Conservation (phyloP, 2,888 invertebrate species). For the Myathropa florea region DNA sequence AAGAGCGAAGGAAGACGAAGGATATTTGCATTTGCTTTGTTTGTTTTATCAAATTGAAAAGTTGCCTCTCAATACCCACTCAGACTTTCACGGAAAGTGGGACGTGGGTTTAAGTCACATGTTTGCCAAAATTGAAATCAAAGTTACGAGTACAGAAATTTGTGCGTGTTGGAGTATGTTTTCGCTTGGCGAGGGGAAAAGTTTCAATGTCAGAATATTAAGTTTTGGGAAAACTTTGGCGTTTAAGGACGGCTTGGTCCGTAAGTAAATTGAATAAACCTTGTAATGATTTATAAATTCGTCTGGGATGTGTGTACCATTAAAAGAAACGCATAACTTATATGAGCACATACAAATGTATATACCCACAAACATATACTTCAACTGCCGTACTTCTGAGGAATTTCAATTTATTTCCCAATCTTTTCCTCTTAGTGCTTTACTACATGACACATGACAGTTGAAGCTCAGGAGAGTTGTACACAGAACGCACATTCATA, state of each 20-base stretch:
- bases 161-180: neutral
- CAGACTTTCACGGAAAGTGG: conserved; percentile 19
- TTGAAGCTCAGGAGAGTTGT: neutral
- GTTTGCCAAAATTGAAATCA: conserved; percentile 12
- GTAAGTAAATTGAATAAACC: conserved; percentile 24
- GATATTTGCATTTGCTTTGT: conserved; percentile 30
- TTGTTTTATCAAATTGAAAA: conserved; percentile 37
- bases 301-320: neutral
- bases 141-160: neutral
- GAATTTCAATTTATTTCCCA: conserved; percentile 7
- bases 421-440: neutral
- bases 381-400: neutral
- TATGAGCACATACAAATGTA: neutral
- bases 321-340: neutral
- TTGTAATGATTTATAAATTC: conserved; percentile 33
- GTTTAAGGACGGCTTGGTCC: neutral
- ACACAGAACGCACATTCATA: neutral
- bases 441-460: neutral
- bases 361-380: neutral
- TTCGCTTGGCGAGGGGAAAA: neutral
- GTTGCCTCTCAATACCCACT: neutral
- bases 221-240: conserved; percentile 10
- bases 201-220: conserved; percentile 32
- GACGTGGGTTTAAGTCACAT: conserved; percentile 29
- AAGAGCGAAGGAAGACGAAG: neutral